phyloP scores from a whole-genome alignment of 2,113 vertebrate genomes.

The Tyrannus savana region DNA sequence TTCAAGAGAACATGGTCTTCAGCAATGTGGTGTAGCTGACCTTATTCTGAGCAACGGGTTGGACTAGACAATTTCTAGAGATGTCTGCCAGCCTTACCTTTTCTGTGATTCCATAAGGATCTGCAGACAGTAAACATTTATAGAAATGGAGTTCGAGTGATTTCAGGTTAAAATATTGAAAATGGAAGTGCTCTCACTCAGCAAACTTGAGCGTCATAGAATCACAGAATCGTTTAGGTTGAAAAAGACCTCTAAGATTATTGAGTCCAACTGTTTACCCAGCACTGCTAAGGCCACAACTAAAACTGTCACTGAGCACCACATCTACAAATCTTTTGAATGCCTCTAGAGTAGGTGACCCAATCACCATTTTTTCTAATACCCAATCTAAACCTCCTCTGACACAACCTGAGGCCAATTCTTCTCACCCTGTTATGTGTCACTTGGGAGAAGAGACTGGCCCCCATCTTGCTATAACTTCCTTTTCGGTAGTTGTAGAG shows the following conservation, averaged over 20 bases:
- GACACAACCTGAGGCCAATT: not conserved
- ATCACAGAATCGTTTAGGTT: not conserved
- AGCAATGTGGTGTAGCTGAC: not conserved
- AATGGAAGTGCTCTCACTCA: not conserved
- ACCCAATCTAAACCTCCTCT: not conserved
- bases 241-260: not conserved
- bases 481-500: not conserved
- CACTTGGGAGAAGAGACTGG: not conserved
- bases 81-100: not conserved
- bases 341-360: accelerated
- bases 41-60: not conserved
- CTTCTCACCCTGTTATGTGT: not conserved
- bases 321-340: not conserved
- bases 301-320: not conserved
- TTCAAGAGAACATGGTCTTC: not conserved
- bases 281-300: not conserved
- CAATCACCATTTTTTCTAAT: not conserved
- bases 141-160: not conserved
- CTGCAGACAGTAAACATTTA: not conserved
- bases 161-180: not conserved
- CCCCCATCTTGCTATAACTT: not conserved
- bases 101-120: not conserved
- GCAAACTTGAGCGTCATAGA: not conserved
- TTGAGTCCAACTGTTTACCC: not conserved
- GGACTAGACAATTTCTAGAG: not conserved